A percentile compares a stretch with the other conserved stretches of the same genome.
Evolutionary conservation across 2,888 invertebrate genomes (phyloP).

Genomic region (Caenorhabditis sp.): DNA sequence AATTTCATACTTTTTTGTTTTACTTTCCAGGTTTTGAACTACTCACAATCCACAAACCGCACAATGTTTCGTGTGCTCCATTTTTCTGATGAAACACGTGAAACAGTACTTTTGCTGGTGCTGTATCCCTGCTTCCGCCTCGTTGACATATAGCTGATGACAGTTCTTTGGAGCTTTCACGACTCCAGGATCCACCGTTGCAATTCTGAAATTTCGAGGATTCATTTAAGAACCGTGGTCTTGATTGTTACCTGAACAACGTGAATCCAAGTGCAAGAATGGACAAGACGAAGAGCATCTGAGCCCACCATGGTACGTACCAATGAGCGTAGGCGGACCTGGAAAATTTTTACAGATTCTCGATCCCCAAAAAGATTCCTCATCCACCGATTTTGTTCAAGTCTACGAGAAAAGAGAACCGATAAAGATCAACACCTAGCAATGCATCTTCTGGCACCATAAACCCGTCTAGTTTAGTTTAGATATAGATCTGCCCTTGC

Average conservation of each 20-base stretch:
- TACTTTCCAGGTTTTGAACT: not conserved
- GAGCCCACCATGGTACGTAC: slow-evolving; percentile 77
- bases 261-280: slow-evolving; percentile 60
- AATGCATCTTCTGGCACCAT: slow-evolving; percentile 27
- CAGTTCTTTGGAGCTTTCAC: slow-evolving; percentile 60
- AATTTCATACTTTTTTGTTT: not conserved
- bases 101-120: slow-evolving; percentile 70
- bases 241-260: slow-evolving; percentile 48
- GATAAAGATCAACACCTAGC: slow-evolving; percentile 15
- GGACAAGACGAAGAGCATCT: slow-evolving; percentile 71
- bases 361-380: no score
- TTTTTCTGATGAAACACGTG: slow-evolving; percentile 68
- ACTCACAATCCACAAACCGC: slow-evolving; percentile 74
- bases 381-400: no score
- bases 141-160: slow-evolving; percentile 64
- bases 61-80: slow-evolving; percentile 72
- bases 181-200: slow-evolving; percentile 68
- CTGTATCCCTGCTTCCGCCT: slow-evolving; percentile 66
- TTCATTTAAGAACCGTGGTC: not conserved
- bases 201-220: slow-evolving; percentile 48
- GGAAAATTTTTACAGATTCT: slow-evolving; percentile 23
- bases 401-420: not conserved
- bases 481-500: slow-evolving; percentile 50
- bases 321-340: slow-evolving; percentile 72
- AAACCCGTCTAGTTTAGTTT: slow-evolving; percentile 45